These are phyloP conservation scores for Semicossyphus pulcher DNA, from an alignment of 2,113 vertebrate species.

Conservation along the genomic window DNA sequence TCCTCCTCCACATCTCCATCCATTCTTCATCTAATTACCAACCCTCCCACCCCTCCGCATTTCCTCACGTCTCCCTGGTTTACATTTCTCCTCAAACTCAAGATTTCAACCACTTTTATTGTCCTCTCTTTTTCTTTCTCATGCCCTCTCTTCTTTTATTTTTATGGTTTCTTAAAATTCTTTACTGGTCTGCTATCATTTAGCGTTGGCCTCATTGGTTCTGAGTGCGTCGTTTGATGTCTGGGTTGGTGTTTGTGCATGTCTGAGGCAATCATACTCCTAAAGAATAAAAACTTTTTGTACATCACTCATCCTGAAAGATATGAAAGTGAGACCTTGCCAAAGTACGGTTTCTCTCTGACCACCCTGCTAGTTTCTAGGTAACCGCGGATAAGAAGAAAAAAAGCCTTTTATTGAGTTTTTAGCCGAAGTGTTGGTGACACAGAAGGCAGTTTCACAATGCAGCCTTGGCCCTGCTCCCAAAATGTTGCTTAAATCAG, in stretches of 20 bases:
- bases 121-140: conserved; percentile 2
- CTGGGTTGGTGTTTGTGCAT: conserved; percentile 34
- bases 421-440: conserved; percentile 1
- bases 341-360: background rate
- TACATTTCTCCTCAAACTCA: conserved; percentile 22
- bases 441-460: conserved; percentile 32
- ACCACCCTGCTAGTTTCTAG: background rate
- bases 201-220: conserved; percentile 40
- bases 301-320: no score
- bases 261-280: conserved; percentile 9
- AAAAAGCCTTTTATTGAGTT: background rate
- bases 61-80: conserved; percentile 43
- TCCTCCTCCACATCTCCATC: conserved; percentile 72
- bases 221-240: conserved; percentile 27
- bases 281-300: conserved; percentile 8
- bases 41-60: conserved; percentile 38
- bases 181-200: conserved; percentile 35
- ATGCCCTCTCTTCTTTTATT: conserved; percentile 15
- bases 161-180: conserved; percentile 20
- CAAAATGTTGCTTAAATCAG: conserved; percentile 7
- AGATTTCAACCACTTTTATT: conserved; percentile 34
- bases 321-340: conserved; percentile 12
- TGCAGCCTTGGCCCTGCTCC: background rate
- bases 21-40: conserved; percentile 78
- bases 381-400: background rate